phyloP scores from a whole-genome alignment of 2,888 invertebrate genomes.

The Eurytoma californica region DNA sequence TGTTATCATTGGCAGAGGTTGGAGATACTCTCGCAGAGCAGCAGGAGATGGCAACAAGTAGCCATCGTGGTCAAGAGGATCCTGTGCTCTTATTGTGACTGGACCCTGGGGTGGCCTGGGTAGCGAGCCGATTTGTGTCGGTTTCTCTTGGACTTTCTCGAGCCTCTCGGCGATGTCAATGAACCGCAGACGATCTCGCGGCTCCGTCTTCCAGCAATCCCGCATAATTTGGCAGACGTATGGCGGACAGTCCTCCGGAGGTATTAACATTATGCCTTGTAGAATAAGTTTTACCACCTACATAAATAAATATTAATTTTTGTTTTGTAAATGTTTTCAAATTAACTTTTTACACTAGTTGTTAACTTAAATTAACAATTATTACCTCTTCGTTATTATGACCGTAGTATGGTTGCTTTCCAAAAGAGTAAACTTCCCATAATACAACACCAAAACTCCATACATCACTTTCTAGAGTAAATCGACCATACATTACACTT shows the following conservation, averaged over 20 bases:
- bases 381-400: conserved; percentile 88
- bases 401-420: conserved; percentile 95
- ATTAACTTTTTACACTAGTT: background rate
- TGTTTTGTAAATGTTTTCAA: too few species aligned
- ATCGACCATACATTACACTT: conserved; percentile 91
- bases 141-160: conserved; percentile 74
- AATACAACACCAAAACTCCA: conserved; percentile 95
- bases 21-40: conserved; percentile 78
- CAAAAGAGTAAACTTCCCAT: conserved; percentile 95
- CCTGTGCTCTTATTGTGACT: conserved; percentile 73
- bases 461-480: conserved; percentile 92
- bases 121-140: conserved; percentile 67
- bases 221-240: conserved; percentile 86
- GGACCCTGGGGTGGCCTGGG: conserved; percentile 79
- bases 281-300: conserved; percentile 86
- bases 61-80: conserved; percentile 81
- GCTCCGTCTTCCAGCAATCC: conserved; percentile 88
- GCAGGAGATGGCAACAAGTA: conserved; percentile 81
- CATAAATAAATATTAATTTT: conserved; percentile 6
- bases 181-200: conserved; percentile 85
- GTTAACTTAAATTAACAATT: conserved; percentile 10
- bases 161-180: conserved; percentile 82
- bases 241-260: conserved; percentile 86
- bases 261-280: conserved; percentile 86
- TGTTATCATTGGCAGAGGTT: conserved; percentile 75